A percentile compares a stretch with the other conserved stretches of the same genome.
phyloP scores from a whole-genome alignment of 2,113 vertebrate species.

The Pampusana beccarii region DNA sequence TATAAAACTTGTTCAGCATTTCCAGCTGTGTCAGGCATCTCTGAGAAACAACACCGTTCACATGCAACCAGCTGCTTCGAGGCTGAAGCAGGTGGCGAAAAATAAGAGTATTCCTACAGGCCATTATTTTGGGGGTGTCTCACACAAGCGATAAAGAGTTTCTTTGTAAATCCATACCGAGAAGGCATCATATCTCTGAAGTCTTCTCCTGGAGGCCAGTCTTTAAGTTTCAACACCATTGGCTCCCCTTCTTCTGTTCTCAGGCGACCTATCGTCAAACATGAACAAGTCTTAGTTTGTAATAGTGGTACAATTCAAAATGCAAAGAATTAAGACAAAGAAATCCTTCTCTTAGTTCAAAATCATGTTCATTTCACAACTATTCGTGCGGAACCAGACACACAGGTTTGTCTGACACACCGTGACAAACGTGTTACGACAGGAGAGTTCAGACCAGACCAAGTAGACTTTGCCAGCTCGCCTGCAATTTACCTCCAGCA shows the following conservation, averaged over 20 bases:
- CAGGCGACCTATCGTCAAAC: conserved; percentile 70
- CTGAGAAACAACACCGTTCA: neutral
- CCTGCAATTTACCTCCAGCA: neutral
- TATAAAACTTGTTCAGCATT: neutral
- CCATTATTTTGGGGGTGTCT: neutral
- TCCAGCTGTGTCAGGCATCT: neutral
- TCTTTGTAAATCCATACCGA: conserved; percentile 53
- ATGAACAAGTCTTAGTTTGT: neutral
- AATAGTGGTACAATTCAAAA: neutral
- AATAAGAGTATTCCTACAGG: accelerated
- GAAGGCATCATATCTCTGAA: conserved; percentile 86
- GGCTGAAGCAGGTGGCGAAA: neutral
- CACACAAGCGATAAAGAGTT: neutral
- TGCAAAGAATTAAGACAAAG: neutral
- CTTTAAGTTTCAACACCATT: conserved; percentile 84
- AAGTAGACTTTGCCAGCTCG: neutral
- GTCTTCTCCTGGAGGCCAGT: conserved; percentile 85
- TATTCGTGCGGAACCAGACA: neutral
- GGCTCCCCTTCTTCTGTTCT: conserved; percentile 78
- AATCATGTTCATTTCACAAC: neutral
- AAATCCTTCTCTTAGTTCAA: neutral
- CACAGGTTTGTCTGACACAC: neutral
- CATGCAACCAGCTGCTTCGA: neutral
- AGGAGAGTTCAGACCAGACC: neutral
- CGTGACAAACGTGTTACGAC: accelerated